Conservation (phyloP, 2,888 invertebrate genomes). For the Ophonus ardosiacus region DNA sequence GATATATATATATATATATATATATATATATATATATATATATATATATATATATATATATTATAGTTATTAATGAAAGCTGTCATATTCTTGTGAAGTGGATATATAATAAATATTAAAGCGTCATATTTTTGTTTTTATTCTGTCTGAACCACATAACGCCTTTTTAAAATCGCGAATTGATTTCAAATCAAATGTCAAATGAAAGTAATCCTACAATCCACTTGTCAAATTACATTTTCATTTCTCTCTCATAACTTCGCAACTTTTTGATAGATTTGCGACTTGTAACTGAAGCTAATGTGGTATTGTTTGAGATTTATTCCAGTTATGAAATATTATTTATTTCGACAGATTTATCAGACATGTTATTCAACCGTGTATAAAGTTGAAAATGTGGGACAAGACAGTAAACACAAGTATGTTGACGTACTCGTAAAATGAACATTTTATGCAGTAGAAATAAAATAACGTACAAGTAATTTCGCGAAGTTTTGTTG, state of each 20-base stretch:
- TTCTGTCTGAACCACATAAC: background rate
- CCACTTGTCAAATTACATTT: conserved; percentile 1
- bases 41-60: too few relatives aligned
- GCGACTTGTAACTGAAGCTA: background rate
- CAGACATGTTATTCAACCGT: background rate
- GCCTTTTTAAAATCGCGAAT: background rate
- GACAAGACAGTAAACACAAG: conserved; percentile 11
- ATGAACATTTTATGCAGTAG: background rate
- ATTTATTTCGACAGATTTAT: background rate
- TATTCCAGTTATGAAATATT: conserved; percentile 1
- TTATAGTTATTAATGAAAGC: too few relatives aligned
- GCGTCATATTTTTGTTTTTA: background rate
- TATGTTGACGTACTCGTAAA: background rate
- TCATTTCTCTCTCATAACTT: background rate
- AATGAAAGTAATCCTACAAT: background rate
- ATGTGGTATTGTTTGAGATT: background rate
- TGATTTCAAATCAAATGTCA: background rate
- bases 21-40: too few relatives aligned
- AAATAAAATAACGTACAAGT: background rate
- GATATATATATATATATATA: too few relatives aligned
- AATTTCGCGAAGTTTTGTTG: background rate
- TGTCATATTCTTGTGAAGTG: too few relatives aligned
- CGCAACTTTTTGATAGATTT: background rate
- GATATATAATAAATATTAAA: too few relatives aligned
- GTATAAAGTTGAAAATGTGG: background rate